Percentiles rank a stretch among this genome's conserved stretches.
phyloP scores from a whole-genome alignment of 2,888 invertebrate genomes.

The Copidosoma aretas region DNA sequence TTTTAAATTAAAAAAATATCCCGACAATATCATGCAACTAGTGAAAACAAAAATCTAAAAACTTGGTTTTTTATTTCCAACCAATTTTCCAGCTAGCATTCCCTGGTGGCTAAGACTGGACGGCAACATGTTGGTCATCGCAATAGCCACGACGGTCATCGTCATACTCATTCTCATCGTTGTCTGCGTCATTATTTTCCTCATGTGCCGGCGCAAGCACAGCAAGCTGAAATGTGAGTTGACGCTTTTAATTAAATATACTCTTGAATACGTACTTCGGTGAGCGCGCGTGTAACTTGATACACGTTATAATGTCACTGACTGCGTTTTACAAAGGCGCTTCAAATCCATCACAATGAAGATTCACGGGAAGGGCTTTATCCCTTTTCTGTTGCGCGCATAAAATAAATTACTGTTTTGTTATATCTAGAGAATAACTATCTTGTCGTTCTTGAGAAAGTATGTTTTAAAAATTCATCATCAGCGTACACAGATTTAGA shows the following conservation, averaged over 20 bases:
- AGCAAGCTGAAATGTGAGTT: conserved; percentile 81
- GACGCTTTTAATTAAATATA: conserved; percentile 11
- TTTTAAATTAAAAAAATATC: no score
- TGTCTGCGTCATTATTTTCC: conserved; percentile 83
- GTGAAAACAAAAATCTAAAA: neutral
- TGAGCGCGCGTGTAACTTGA: neutral
- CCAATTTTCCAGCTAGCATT: conserved; percentile 69
- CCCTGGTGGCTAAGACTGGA: conserved; percentile 83
- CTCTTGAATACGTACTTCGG: neutral
- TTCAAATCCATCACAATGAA: no score
- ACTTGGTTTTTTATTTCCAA: neutral
- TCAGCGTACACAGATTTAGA: no score
- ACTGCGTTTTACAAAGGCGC: neutral
- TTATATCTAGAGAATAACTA: no score
- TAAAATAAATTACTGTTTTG: no score
- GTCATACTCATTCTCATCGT: conserved; percentile 77
- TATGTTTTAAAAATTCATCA: no score
- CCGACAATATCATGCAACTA: no score
- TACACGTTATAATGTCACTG: neutral
- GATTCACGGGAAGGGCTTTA: no score
- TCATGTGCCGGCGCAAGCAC: conserved; percentile 83
- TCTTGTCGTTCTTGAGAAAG: no score
- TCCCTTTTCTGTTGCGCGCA: no score
- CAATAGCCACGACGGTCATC: conserved; percentile 73
- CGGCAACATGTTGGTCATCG: conserved; percentile 79